Evolutionary conservation across 2,797 vertebrate genomes (phyloP).

Genomic region (Monodelphis domestica): DNA sequence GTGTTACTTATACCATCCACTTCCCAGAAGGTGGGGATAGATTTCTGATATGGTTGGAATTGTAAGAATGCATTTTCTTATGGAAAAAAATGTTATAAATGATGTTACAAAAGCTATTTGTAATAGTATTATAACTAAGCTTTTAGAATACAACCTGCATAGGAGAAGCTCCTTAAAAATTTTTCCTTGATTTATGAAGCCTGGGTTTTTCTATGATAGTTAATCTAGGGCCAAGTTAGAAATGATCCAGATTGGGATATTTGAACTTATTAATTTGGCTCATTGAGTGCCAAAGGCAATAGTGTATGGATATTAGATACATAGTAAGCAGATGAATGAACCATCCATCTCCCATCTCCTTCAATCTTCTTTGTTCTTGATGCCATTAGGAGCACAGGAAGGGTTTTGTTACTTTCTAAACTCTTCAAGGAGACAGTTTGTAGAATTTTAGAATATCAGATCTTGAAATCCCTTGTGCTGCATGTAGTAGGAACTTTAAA

Average conservation of each 20-base stretch:
- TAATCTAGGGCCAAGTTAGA: background rate
- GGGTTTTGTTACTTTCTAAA: background rate
- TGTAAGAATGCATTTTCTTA: background rate
- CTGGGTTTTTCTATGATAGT: background rate
- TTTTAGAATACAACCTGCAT: constrained; percentile 29
- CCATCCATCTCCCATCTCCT: background rate
- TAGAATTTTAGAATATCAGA: background rate
- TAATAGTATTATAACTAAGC: constrained; percentile 2
- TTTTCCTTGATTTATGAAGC: background rate
- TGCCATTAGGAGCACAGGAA: background rate
- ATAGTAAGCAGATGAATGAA: background rate
- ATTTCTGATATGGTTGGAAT: background rate
- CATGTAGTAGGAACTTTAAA: background rate
- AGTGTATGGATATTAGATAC: background rate
- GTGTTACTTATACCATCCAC: background rate
- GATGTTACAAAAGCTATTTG: background rate
- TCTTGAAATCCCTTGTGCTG: background rate
- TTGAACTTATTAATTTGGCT: background rate
- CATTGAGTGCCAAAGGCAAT: background rate
- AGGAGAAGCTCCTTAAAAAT: background rate
- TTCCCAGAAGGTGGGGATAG: background rate
- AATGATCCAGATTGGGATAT: background rate
- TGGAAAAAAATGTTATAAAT: background rate
- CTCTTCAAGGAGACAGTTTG: background rate
- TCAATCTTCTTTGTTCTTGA: background rate